These are phyloP conservation scores for Toxotes chatareus DNA, from an alignment of 2,113 vertebrate genomes.

Conservation along the genomic window DNA sequence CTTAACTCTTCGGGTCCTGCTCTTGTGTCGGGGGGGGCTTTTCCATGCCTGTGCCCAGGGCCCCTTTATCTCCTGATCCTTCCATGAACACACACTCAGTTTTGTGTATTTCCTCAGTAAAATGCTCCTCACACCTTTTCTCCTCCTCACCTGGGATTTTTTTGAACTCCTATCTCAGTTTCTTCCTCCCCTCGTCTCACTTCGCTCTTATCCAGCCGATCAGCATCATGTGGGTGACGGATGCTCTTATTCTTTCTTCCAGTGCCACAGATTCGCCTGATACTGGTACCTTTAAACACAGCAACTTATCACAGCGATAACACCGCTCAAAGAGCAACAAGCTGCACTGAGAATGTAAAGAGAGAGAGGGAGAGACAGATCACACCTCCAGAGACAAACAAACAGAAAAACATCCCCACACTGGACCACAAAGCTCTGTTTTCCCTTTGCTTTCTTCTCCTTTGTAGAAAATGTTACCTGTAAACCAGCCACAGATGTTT, in stretches of 20 bases:
- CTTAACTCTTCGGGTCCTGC: too few relatives aligned
- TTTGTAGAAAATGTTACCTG: conserved; percentile 53
- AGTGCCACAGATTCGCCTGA: conserved; percentile 48
- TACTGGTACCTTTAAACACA: conserved; percentile 57
- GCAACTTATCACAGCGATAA: conserved; percentile 47
- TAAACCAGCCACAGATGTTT: conserved; percentile 34
- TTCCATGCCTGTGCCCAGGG: too few relatives aligned
- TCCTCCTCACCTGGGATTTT: not conserved
- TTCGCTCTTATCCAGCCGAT: conserved; percentile 37
- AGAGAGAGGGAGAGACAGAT: conserved; percentile 25
- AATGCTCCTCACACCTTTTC: not conserved
- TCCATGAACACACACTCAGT: not conserved
- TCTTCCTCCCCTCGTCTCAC: not conserved
- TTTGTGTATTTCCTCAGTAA: not conserved
- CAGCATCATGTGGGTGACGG: conserved; percentile 28
- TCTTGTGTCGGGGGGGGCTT: too few relatives aligned
- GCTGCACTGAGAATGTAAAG: conserved; percentile 24
- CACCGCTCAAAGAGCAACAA: conserved; percentile 10
- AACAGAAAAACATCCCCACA: conserved; percentile 6
- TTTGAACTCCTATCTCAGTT: not conserved
- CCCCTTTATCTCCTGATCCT: too few relatives aligned
- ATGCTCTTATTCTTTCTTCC: conserved; percentile 40
- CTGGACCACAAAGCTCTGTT: not conserved
- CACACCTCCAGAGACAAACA: conserved; percentile 28
- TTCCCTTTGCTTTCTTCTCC: not conserved